These are phyloP conservation scores for Dermolepida albohirtum DNA, from an alignment of 2,888 invertebrate species.

Conservation along the genomic window DNA sequence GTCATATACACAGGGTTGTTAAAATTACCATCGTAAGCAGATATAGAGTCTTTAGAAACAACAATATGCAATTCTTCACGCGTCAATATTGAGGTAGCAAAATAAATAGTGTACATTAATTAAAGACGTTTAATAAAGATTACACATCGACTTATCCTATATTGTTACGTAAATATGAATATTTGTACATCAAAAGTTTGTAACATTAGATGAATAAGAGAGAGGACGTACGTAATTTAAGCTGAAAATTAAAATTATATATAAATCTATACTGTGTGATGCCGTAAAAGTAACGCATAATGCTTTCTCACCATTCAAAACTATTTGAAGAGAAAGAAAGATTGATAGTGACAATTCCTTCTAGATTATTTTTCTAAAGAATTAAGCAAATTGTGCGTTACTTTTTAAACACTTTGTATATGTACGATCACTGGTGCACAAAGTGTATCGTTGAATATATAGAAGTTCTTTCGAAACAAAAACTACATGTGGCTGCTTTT, in stretches of 20 bases:
- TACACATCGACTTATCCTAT: no score
- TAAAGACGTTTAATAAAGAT: no score
- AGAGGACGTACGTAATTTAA: not conserved
- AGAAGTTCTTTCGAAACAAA: not conserved
- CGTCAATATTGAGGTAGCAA: no score
- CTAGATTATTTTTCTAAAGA: not conserved
- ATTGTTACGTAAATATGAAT: no score
- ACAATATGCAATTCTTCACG: no score
- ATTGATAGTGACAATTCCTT: not conserved
- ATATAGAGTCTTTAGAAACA: no score
- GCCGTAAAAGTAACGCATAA: not conserved
- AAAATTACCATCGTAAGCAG: no score
- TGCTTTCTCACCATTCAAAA: not conserved
- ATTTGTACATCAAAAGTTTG: no score
- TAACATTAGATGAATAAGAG: not conserved
- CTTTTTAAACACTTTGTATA: slow-evolving; percentile 9
- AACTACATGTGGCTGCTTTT: slow-evolving; percentile 2
- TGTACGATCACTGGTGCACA: slow-evolving; percentile 18
- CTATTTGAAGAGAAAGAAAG: no score
- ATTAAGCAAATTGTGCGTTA: not conserved
- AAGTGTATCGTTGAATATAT: not conserved
- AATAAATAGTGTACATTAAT: no score
- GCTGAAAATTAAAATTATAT: slow-evolving; percentile 8
- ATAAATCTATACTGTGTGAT: slow-evolving; percentile 12
- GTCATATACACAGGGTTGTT: no score